Evolutionary conservation across 2,113 vertebrate genomes (phyloP).

Genomic region (Burhinus bistriatus): DNA sequence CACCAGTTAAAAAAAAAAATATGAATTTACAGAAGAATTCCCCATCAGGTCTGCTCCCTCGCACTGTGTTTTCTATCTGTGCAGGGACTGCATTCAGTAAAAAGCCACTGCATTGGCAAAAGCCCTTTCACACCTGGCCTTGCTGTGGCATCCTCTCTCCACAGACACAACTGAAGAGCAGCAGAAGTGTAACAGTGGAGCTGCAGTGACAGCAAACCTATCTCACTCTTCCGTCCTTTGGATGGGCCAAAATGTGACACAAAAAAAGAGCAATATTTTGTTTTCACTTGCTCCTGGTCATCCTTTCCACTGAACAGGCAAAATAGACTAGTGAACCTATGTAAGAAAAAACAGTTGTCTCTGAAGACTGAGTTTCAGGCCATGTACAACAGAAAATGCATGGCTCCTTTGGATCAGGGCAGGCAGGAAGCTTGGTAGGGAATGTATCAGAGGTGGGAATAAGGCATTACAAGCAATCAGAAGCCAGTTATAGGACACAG

Average conservation of each 20-base stretch:
- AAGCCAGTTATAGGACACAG: background rate
- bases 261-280: background rate
- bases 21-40: background rate
- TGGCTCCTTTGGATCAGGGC: background rate
- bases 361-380: background rate
- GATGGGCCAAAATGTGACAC: background rate
- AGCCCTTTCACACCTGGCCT: background rate
- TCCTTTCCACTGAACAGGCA: background rate
- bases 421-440: background rate
- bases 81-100: background rate
- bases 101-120: background rate
- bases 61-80: background rate
- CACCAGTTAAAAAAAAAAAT: background rate
- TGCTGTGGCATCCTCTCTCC: background rate
- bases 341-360: background rate
- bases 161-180: background rate
- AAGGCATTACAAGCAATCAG: background rate
- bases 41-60: background rate
- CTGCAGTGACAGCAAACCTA: background rate
- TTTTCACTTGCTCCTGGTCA: background rate
- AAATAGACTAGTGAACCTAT: background rate
- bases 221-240: background rate
- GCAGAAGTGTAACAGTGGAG: background rate
- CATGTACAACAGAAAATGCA: background rate
- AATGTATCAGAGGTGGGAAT: background rate